phyloP scores from a whole-genome alignment of 2,113 vertebrate species.

The Acanthisitta chloris region DNA sequence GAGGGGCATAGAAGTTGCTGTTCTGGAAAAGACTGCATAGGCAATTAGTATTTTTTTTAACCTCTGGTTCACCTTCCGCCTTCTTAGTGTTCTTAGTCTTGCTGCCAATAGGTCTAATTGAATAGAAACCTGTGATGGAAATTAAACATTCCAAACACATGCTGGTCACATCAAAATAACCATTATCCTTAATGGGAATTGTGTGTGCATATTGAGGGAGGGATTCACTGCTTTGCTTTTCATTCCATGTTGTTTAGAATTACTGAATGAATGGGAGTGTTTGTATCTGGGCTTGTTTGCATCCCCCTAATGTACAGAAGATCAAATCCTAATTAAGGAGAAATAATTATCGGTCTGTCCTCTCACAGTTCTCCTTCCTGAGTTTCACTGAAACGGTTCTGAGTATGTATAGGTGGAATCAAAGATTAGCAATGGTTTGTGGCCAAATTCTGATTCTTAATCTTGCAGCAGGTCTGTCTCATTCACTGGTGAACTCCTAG shows the following conservation, averaged over 20 bases:
- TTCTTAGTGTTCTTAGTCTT: not conserved
- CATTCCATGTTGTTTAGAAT: constrained; percentile 51
- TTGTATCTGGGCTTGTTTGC: constrained; percentile 4
- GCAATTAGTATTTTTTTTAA: not conserved
- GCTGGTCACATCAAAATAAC: constrained; percentile 23
- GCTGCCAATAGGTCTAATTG: constrained; percentile 4
- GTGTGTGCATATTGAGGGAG: not conserved
- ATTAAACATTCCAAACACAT: constrained; percentile 21
- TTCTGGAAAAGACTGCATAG: not conserved
- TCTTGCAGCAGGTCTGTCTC: not conserved
- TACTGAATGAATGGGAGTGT: constrained; percentile 1
- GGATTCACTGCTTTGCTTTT: constrained; percentile 20
- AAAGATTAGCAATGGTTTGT: not conserved
- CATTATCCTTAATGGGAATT: constrained; percentile 15
- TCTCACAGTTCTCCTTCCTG: not conserved
- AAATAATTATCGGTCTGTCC: constrained; percentile 3
- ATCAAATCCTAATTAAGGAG: constrained; percentile 30
- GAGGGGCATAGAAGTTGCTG: not conserved
- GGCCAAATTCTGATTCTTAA: constrained; percentile 9
- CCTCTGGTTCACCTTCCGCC: not conserved
- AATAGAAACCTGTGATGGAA: constrained; percentile 21
- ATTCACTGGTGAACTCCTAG: constrained; percentile 1
- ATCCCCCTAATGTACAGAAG: constrained; percentile 1
- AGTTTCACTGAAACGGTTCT: not conserved
- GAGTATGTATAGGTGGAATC: not conserved